Conservation (phyloP, 2,888 invertebrate species). For the Tetranychus truncatus region DNA sequence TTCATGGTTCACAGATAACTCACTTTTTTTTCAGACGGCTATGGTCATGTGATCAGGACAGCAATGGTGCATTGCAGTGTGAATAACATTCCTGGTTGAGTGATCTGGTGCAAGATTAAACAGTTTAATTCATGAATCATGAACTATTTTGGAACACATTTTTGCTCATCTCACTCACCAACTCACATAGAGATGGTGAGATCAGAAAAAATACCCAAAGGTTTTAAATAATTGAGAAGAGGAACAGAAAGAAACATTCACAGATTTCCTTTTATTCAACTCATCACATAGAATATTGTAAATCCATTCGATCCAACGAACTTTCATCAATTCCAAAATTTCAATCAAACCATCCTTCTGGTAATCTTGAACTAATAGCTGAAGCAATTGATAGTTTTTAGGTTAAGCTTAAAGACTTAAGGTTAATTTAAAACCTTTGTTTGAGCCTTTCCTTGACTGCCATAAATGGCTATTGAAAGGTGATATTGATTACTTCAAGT, state of each 20-base stretch:
- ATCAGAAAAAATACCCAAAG: neutral
- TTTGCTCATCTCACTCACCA: neutral
- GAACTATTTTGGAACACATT: neutral
- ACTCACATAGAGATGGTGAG: neutral
- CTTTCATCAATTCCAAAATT: no score
- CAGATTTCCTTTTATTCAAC: no score
- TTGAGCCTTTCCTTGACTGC: no score
- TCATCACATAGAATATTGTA: no score
- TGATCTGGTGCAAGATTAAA: neutral
- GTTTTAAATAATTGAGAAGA: neutral
- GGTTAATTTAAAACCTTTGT: no score
- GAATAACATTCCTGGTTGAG: neutral
- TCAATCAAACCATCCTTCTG: no score
- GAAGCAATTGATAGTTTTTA: no score
- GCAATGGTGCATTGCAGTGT: conserved; percentile 1
- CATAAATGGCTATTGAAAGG: no score
- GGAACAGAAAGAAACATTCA: neutral
- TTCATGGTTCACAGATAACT: conserved; percentile 1
- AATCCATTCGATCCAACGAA: no score
- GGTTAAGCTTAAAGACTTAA: no score
- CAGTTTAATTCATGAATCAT: neutral
- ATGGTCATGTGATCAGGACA: neutral
- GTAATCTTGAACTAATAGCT: no score
- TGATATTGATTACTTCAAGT: no score
- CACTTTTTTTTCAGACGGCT: neutral